Conservation (phyloP, 30 jellyfish, hydroid and myxozoan species). For the Chrysaora quinquecirrha region DNA sequence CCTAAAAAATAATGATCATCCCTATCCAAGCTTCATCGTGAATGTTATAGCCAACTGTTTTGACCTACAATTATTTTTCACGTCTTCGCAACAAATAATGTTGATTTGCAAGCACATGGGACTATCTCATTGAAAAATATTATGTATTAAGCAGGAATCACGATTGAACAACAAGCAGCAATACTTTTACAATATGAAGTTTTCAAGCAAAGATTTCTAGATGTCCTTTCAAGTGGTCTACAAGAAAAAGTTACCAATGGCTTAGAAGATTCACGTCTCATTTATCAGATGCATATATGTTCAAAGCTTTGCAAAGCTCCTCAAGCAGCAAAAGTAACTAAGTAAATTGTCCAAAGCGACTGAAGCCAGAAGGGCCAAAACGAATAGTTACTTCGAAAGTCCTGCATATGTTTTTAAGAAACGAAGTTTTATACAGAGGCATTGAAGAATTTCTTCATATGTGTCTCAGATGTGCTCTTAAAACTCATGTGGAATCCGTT, state of each 20-base stretch:
- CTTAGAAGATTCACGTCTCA: background rate
- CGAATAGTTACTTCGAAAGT: background rate
- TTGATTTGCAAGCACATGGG: background rate
- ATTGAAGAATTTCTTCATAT: conserved; percentile 1
- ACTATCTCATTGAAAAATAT: background rate
- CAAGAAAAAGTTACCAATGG: background rate
- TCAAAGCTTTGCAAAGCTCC: conserved; percentile 5
- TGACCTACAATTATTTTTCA: background rate
- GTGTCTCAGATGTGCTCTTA: conserved; percentile 3
- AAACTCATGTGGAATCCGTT: conserved; percentile 6
- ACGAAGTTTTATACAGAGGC: background rate
- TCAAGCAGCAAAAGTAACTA: background rate
- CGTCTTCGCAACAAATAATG: background rate
- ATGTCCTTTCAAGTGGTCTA: background rate
- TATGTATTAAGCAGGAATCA: background rate
- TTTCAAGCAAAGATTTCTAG: background rate
- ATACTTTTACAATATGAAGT: background rate
- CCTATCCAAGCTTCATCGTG: background rate
- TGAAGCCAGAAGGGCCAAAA: background rate
- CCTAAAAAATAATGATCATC: background rate
- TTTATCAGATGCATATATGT: background rate
- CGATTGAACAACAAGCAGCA: background rate
- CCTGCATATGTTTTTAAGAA: conserved; percentile 5
- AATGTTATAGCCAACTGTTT: background rate
- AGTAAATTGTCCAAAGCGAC: background rate